phyloP scores from a whole-genome alignment of 2,113 vertebrate species.

The Coturnix japonica region DNA sequence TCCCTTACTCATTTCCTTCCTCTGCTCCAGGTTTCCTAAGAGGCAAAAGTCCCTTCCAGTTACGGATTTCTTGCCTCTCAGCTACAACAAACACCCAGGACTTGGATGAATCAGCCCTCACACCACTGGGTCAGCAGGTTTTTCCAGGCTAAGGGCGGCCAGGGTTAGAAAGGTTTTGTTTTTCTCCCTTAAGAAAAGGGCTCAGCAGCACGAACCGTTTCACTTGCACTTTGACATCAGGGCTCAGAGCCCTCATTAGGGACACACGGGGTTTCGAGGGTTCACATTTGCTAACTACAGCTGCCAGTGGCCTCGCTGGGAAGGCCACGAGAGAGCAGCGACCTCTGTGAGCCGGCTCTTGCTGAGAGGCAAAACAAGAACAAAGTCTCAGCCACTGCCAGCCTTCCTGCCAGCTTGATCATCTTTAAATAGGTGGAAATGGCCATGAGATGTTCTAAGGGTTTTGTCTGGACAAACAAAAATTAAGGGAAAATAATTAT shows the following conservation, averaged over 20 bases:
- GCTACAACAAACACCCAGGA: conserved; percentile 26
- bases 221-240: conserved; percentile 52
- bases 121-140: conserved; percentile 32
- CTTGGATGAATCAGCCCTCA: background rate
- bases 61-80: conserved; percentile 10
- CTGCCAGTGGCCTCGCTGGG: background rate
- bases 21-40: conserved; percentile 42
- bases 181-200: conserved; percentile 32
- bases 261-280: fast-evolving
- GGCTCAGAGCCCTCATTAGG: background rate
- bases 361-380: conserved; percentile 69
- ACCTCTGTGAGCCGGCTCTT: conserved; percentile 35
- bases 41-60: conserved; percentile 19
- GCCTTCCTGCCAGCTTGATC: conserved; percentile 68
- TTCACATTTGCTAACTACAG: conserved; percentile 31
- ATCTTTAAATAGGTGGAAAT: conserved; percentile 71
- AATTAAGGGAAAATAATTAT: conserved; percentile 41
- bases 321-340: conserved; percentile 14
- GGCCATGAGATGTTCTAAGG: conserved; percentile 70
- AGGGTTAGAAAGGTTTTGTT: background rate
- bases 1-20: conserved; percentile 62
- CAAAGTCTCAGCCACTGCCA: conserved; percentile 46
- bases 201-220: background rate
- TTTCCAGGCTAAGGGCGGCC: conserved; percentile 43
- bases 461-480: conserved; percentile 64